These are phyloP conservation scores for Caenorhabditis imperialis DNA, from an alignment of 2,888 invertebrate species.

Conservation along the genomic window DNA sequence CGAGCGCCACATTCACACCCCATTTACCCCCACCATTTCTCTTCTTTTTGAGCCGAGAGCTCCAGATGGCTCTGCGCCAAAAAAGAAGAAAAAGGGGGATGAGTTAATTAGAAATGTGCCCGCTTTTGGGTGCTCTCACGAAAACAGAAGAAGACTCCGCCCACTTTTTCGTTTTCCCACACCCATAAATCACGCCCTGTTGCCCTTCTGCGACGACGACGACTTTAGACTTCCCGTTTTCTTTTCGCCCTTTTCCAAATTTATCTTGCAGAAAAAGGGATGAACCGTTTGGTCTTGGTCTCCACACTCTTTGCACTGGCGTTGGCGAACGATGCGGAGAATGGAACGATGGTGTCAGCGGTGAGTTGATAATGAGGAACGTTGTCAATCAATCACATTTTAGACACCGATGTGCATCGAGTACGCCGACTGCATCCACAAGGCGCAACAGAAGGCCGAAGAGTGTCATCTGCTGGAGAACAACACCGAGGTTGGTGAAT, in stretches of 20 bases:
- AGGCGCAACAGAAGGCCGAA: conserved; percentile 55
- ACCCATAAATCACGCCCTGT: conserved; percentile 36
- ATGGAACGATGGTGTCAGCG: conserved; percentile 37
- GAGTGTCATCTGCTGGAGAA: conserved; percentile 55
- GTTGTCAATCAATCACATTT: conserved; percentile 28
- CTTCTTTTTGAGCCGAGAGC: too few species aligned
- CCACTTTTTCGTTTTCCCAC: conserved; percentile 22
- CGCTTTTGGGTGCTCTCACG: too few species aligned
- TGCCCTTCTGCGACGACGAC: conserved; percentile 11
- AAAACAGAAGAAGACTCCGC: neutral
- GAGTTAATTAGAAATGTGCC: too few species aligned
- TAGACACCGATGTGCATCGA: conserved; percentile 58
- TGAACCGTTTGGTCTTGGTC: conserved; percentile 41
- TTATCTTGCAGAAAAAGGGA: conserved; percentile 13
- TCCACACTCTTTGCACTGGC: conserved; percentile 34
- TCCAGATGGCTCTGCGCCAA: too few species aligned
- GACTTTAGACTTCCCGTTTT: neutral
- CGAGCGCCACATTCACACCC: too few species aligned
- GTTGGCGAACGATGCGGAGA: conserved; percentile 35
- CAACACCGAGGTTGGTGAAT: conserved; percentile 45
- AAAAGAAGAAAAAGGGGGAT: too few species aligned
- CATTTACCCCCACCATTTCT: too few species aligned
- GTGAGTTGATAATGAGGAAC: conserved; percentile 13
- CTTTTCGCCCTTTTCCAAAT: conserved; percentile 8
- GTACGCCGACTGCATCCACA: conserved; percentile 56